Base-by-base conservation (phyloP, 2,797 vertebrate genomes). In the Danionella dracula region DNA sequence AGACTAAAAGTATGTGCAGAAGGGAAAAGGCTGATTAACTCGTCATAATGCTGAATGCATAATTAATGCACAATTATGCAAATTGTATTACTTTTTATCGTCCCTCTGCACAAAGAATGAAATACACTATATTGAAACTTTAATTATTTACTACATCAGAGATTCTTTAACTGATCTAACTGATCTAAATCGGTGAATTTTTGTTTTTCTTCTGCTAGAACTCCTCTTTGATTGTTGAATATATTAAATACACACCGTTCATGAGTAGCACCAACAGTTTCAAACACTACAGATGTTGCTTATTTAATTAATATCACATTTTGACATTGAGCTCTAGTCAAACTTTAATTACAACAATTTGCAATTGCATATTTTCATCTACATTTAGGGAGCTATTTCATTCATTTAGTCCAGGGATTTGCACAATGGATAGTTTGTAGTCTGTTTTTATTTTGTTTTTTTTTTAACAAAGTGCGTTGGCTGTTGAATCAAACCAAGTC, bases 1-100 rank as follows among this genome's bases (percentile, higher is more conserved):
- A 48, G 53, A 71, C 35, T 59, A 72, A 79, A 51, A 23, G 72
- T 58, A 61, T 78, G 57, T 34, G 70, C 72, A 65, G 62, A 76
- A 75, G 66, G 68, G 58, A 56, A 82, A 83, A 78, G 71, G 81
- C 81, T 79, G 79, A 82, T 86, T 86, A 83, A 82, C 82, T 86
- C 84, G 87, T 86, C 88, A 88, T 82, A 83, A 88, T 64, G 76
- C 79, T 68, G 74, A 80, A 89, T 89, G 85, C 88, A 87, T 87
- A 89, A 89, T 88, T 87, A 82, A 90, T 87, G 84, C 79, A 81
- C 83, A 85, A 85, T 87, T 89, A 89, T 88, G 85, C 83, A 84
- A 87, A 89, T 87, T 78, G 85, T 85, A 89, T 87, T 86, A 83
- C 77, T 86, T 86, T 89, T 86, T 82, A 78, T 81, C 77, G 83